Percentiles rank a stretch among this genome's conserved stretches.
These are phyloP conservation scores for Crenuchus spilurus DNA, from an alignment of 2,797 vertebrate genomes.

Conservation along the genomic window DNA sequence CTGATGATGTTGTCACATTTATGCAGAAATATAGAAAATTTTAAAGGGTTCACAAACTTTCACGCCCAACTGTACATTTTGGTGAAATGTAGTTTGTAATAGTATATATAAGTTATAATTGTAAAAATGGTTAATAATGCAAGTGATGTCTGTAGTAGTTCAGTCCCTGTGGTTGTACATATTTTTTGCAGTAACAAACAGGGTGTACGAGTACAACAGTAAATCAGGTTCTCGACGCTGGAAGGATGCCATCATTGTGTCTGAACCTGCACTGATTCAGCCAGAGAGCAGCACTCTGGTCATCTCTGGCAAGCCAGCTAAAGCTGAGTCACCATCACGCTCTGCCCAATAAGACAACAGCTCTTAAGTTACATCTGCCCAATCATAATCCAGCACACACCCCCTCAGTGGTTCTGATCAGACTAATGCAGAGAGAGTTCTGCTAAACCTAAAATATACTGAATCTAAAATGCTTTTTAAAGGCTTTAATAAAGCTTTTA, in stretches of 20 bases:
- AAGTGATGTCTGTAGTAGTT: too few relatives aligned
- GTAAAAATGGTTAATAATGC: background rate
- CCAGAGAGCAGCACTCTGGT: constrained; percentile 40
- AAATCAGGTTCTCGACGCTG: constrained; percentile 67
- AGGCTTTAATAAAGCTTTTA: too few relatives aligned
- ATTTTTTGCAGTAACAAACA: constrained; percentile 54
- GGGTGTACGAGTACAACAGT: constrained; percentile 67
- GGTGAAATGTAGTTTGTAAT: too few relatives aligned
- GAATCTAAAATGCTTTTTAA: too few relatives aligned
- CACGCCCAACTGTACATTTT: too few relatives aligned
- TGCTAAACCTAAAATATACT: too few relatives aligned
- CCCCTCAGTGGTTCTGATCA: background rate
- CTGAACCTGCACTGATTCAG: constrained; percentile 2
- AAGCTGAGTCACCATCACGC: constrained; percentile 1
- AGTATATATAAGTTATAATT: too few relatives aligned
- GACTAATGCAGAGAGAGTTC: background rate
- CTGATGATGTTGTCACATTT: too few relatives aligned
- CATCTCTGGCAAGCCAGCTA: background rate
- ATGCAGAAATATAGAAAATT: too few relatives aligned
- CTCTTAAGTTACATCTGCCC: constrained; percentile 9
- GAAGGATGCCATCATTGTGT: constrained; percentile 53
- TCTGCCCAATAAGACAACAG: constrained; percentile 26
- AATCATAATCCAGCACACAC: constrained; percentile 5
- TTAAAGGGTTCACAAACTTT: too few relatives aligned
- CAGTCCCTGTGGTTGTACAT: background rate